Conservation (phyloP, 2,113 vertebrate species). For the Apodemus speciosus region DNA sequence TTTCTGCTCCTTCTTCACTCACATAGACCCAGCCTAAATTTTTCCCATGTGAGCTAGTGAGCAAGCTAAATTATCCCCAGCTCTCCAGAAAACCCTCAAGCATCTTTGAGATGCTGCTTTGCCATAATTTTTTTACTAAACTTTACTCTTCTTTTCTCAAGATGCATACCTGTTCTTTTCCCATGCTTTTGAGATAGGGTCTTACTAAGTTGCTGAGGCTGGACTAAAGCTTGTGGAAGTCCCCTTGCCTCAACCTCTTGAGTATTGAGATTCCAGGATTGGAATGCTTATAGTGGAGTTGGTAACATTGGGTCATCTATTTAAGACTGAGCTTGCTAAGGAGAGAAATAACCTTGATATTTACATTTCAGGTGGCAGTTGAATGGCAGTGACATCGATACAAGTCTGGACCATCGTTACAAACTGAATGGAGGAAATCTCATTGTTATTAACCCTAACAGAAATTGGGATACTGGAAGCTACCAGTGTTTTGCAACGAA, state of each 20-base stretch:
- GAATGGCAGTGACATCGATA: conserved; percentile 91
- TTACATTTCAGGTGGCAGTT: conserved; percentile 91
- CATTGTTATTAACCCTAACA: conserved; percentile 87
- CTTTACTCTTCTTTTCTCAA: conserved; percentile 1
- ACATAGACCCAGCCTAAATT: background rate
- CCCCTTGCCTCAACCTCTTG: background rate
- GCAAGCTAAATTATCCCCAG: background rate
- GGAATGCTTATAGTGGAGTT: background rate
- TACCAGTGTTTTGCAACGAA: conserved; percentile 90
- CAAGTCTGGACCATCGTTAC: conserved; percentile 86
- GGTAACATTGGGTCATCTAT: background rate
- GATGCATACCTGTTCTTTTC: background rate
- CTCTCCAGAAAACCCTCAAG: background rate
- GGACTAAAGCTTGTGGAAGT: too few relatives aligned
- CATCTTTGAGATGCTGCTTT: background rate
- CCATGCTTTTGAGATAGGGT: background rate
- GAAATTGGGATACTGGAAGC: conserved; percentile 87
- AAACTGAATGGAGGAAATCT: conserved; percentile 89
- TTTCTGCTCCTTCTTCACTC: background rate
- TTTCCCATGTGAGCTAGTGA: background rate
- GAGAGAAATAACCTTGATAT: conserved; percentile 24
- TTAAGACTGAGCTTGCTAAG: background rate
- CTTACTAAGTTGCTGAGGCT: background rate
- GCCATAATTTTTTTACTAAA: background rate
- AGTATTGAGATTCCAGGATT: background rate